phyloP scores from a whole-genome alignment of 2,888 invertebrate genomes.

The Norana najaformis region DNA sequence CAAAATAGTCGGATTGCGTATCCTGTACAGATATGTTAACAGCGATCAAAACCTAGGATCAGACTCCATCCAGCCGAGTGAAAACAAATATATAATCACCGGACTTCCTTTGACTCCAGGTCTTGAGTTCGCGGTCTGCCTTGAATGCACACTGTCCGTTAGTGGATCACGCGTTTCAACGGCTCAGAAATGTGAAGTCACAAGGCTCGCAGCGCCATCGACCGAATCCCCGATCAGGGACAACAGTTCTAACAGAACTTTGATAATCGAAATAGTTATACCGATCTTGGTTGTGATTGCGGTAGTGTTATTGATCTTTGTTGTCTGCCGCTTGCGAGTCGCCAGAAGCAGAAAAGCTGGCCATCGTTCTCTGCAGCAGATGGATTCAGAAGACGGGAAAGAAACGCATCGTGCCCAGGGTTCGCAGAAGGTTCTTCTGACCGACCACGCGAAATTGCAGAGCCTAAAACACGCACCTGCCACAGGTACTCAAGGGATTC shows the following conservation, averaged over 20 bases:
- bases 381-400: neutral
- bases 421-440: neutral
- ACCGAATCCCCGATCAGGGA: neutral
- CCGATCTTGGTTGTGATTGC: neutral
- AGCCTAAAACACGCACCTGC: neutral
- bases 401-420: neutral
- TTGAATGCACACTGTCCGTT: neutral
- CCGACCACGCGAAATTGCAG: slow-evolving; percentile 9
- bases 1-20: neutral
- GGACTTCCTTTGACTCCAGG: neutral
- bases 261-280: neutral
- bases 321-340: neutral
- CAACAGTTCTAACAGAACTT: neutral
- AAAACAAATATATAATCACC: neutral
- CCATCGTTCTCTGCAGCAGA: neutral
- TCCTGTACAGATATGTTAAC: neutral
- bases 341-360: neutral
- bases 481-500: neutral
- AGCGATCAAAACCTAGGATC: neutral
- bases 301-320: neutral
- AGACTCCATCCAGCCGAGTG: neutral
- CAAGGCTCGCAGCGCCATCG: neutral
- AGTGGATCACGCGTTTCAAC: neutral
- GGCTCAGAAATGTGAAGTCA: neutral
- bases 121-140: neutral